A percentile compares a stretch with the other conserved stretches of the same genome.
Evolutionary conservation across 2,888 invertebrate species (phyloP).

Genomic region (Heliconius sara): DNA sequence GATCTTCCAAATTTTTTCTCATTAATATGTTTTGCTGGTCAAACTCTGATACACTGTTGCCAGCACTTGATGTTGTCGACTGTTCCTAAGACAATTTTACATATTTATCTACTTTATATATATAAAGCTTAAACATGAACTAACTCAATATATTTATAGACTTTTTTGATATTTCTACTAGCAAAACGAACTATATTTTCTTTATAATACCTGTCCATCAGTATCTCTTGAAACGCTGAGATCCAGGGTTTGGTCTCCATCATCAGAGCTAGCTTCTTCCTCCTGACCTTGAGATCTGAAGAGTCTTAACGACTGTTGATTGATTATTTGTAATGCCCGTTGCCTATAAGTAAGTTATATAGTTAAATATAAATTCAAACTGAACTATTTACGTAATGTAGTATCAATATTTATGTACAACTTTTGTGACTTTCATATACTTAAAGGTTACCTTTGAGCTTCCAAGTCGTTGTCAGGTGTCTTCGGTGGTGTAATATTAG

Average conservation of each 20-base stretch:
- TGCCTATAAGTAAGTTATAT: constrained; percentile 60
- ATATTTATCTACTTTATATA: constrained; percentile 16
- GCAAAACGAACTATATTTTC: neutral
- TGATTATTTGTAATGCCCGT: constrained; percentile 78
- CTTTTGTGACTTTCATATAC: neutral
- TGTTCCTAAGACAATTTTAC: constrained; percentile 64
- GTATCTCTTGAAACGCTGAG: constrained; percentile 79
- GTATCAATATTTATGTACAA: neutral
- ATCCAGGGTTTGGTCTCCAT: constrained; percentile 81
- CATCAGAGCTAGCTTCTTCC: constrained; percentile 80
- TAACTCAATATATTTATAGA: neutral
- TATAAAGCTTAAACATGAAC: neutral
- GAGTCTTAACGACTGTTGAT: constrained; percentile 78
- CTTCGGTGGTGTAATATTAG: constrained; percentile 80
- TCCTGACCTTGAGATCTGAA: constrained; percentile 73
- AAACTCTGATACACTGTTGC: constrained; percentile 80
- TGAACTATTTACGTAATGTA: neutral
- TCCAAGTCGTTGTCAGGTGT: constrained; percentile 80
- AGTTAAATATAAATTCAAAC: constrained; percentile 33
- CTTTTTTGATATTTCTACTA: neutral
- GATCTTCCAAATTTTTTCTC: constrained; percentile 80
- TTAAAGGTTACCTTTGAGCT: constrained; percentile 66
- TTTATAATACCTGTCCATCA: constrained; percentile 73
- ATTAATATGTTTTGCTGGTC: constrained; percentile 79
- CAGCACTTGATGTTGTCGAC: constrained; percentile 80